phyloP scores from a whole-genome alignment of 2,797 vertebrate species.

The Eupleurogrammus muticus region DNA sequence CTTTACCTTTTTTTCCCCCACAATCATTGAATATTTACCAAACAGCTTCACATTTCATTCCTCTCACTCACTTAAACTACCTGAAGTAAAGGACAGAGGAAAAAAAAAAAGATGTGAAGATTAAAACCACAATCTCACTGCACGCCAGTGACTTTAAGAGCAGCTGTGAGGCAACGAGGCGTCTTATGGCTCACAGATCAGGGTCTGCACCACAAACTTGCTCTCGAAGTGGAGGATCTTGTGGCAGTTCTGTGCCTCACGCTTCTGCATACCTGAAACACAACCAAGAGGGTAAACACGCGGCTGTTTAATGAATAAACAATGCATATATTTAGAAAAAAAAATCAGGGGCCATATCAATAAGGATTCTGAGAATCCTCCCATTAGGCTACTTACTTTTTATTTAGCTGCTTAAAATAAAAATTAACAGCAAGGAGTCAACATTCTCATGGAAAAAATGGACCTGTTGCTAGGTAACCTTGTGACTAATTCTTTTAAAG shows the following conservation, averaged over 20 bases:
- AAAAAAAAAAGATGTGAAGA: conserved; percentile 44
- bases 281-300: not conserved
- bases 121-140: conserved; percentile 73
- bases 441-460: no score
- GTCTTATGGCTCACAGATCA: conserved; percentile 89
- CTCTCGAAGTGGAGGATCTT: conserved; percentile 94
- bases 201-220: conserved; percentile 90
- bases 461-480: no score
- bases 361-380: no score
- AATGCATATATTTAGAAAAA: no score
- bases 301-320: not conserved
- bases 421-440: no score
- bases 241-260: conserved; percentile 87
- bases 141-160: conserved; percentile 73
- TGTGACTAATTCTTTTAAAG: no score
- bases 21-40: conserved; percentile 42
- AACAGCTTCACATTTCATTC: conserved; percentile 64
- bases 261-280: conserved; percentile 93
- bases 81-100: conserved; percentile 62
- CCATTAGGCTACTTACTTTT: no score
- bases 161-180: not conserved
- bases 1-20: conserved; percentile 26
- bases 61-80: conserved; percentile 53
- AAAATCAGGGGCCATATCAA: no score
- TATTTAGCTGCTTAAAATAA: no score